A percentile compares a stretch with the other conserved stretches of the same genome.
Evolutionary conservation across 2,797 vertebrate genomes (phyloP).

Genomic region (Mus caroli): DNA sequence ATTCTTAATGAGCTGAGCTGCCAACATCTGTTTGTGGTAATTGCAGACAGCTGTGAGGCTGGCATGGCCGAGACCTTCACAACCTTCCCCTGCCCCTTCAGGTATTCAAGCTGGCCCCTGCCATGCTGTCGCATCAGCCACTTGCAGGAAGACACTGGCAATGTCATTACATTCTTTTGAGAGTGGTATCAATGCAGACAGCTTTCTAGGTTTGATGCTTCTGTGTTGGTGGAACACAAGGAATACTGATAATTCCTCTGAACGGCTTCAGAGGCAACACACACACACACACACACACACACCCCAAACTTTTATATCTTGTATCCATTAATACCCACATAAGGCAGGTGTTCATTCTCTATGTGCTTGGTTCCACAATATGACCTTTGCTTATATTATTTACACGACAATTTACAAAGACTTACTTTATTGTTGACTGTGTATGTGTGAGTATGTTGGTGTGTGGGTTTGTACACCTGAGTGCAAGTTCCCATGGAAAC

Average conservation of each 20-base stretch:
- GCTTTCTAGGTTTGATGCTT: neutral
- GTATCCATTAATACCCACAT: neutral
- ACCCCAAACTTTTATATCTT: neutral
- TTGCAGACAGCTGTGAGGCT: constrained; percentile 79
- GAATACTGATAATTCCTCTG: neutral
- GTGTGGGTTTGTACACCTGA: neutral
- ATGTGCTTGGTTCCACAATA: neutral
- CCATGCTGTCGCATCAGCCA: constrained; percentile 57
- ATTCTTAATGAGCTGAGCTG: constrained; percentile 74
- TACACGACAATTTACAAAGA: neutral
- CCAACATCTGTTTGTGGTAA: constrained; percentile 81
- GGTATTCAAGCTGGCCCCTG: constrained; percentile 41
- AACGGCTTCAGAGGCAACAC: neutral
- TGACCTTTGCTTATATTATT: neutral
- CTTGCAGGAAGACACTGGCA: constrained; percentile 46
- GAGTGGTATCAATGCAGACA: constrained; percentile 14
- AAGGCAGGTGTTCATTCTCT: neutral
- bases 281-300: neutral
- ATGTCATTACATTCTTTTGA: constrained; percentile 60
- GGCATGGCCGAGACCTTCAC: neutral
- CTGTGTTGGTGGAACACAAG: neutral
- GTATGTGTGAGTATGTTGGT: neutral
- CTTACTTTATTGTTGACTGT: neutral
- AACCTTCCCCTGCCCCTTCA: constrained; percentile 46
- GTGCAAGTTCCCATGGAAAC: neutral